Evolutionary conservation across 2,797 vertebrate species (phyloP), one percentile per base, ranked within the genome.

Genomic region (Pangasius macronema): DNA sequence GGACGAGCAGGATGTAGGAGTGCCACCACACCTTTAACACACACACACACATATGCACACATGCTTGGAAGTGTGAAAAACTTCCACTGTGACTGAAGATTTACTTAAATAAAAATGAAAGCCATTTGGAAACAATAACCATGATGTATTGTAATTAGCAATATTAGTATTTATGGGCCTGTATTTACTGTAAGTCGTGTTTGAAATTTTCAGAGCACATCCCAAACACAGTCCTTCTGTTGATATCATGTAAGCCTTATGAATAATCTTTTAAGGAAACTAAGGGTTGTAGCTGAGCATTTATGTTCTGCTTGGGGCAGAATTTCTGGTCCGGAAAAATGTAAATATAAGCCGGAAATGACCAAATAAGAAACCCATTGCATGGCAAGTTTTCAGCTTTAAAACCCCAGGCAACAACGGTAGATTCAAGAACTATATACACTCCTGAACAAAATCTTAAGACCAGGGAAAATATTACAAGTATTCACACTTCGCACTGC

Each of bases 1-100:
- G 92, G 99, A 99, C 63, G 99, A 99, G n/a, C 93, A 96, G 33
- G 98, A 99, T 77, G 99, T 99, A 94, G 92, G 94, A 88, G 27
- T 22, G 10, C 65, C 72, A 84, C 83, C 51, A 76, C 80, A 53
- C 84, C 68, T 85, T 82, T 70, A 85, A 70, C 73, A 91, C 87
- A 91, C 87, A 88, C 53, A 85, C n/a, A 77, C 83, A 53, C 63
- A 80, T 59, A 68, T 70, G 16, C 42, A 57, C 22, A 33, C 75
- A 84, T 16, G 3, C 61, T 77, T 2, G 53, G 36, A 87, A 11
- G 11, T 63, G 80, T 75, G 22, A 82, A 82, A 73, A 61, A 85
- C 8, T 18, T 82, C 8, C 20, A 68, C 22, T 72, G n/a, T 82
- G 42, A 39, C 42, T 73, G 30, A 30, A 33, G 14, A 7, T 30